Evolutionary conservation across 2,888 invertebrate genomes (phyloP).

Genomic region (Psylliodes chrysocephalus): DNA sequence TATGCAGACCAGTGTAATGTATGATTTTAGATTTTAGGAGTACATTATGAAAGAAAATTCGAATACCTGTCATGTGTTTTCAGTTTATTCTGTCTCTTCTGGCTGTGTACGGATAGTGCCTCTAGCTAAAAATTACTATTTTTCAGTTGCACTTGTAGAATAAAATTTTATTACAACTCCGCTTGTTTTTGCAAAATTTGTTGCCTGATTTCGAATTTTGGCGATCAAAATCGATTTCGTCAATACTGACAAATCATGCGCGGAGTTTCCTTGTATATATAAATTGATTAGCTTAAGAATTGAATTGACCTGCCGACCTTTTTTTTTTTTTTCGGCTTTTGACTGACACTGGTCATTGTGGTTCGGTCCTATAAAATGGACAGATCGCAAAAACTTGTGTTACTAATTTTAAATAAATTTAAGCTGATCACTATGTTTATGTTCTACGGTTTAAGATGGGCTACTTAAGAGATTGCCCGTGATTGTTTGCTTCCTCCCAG

Average conservation of each 20-base stretch:
- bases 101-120: conserved; percentile 61
- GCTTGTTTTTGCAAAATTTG: conserved; percentile 8
- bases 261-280: conserved; percentile 28
- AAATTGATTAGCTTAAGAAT: conserved; percentile 50
- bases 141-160: conserved; percentile 58
- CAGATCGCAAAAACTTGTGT: conserved; percentile 36
- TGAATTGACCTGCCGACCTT: conserved; percentile 47
- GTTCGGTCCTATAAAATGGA: conserved; percentile 31
- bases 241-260: not conserved
- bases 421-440: conserved; percentile 22
- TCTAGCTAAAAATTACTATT: conserved; percentile 59
- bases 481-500: conserved; percentile 1
- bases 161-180: conserved; percentile 34
- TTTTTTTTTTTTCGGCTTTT: conserved; percentile 42
- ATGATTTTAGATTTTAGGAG: too few species aligned
- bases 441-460: not conserved
- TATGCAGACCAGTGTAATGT: too few species aligned
- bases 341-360: conserved; percentile 42
- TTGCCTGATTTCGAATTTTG: conserved; percentile 7
- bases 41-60: too few species aligned
- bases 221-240: not conserved
- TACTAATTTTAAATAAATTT: conserved; percentile 26
- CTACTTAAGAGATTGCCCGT: conserved; percentile 4
- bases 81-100: conserved; percentile 46
- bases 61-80: conserved; percentile 38